Conservation (phyloP, 2,888 invertebrate species). For the Anoplius nigerrimus region DNA sequence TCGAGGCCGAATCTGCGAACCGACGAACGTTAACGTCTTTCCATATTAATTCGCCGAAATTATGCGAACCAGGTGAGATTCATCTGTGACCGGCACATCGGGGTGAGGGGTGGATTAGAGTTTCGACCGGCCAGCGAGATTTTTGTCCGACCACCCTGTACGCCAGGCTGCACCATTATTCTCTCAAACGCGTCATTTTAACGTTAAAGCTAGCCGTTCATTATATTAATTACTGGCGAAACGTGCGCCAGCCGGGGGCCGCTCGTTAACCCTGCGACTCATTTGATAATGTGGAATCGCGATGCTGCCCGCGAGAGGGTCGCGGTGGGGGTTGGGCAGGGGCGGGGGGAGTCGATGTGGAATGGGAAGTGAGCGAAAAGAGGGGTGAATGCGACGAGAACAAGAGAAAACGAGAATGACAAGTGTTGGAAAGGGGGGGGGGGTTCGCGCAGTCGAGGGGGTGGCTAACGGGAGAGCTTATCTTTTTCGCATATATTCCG, state of each 20-base stretch:
- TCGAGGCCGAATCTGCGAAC: too few relatives aligned
- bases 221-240: conserved; percentile 62
- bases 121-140: too few relatives aligned
- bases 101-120: too few relatives aligned
- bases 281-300: conserved; percentile 51
- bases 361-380: neutral
- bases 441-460: neutral
- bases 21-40: too few relatives aligned
- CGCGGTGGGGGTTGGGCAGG: neutral
- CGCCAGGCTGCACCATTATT: conserved; percentile 47
- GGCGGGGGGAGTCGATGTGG: too few relatives aligned
- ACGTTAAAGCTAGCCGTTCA: conserved; percentile 53
- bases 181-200: conserved; percentile 59
- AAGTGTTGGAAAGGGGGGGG: neutral
- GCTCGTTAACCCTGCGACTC: conserved; percentile 51
- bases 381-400: neutral
- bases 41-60: too few relatives aligned
- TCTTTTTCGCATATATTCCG: conserved; percentile 25
- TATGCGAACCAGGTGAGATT: too few relatives aligned
- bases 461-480: conserved; percentile 3
- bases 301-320: conserved; percentile 26
- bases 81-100: too few relatives aligned
- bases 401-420: conserved; percentile 5
- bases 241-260: conserved; percentile 38
- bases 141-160: too few relatives aligned